These are phyloP conservation scores for Arvicanthis niloticus DNA, from an alignment of 2,113 vertebrate genomes.

Conservation along the genomic window DNA sequence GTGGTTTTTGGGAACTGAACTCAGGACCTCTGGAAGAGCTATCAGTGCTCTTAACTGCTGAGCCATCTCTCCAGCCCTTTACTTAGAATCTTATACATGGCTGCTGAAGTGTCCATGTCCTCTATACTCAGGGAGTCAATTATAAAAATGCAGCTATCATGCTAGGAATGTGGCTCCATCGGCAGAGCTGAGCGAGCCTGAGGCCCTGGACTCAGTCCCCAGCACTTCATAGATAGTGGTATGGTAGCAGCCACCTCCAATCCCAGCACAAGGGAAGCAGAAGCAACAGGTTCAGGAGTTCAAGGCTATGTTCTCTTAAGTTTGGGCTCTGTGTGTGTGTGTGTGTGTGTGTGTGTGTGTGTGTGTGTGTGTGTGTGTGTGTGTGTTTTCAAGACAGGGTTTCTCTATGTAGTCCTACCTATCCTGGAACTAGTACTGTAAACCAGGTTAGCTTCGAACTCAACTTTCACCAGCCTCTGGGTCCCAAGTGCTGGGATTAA, in stretches of 20 bases:
- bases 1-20: no score
- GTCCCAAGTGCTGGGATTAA: not conserved
- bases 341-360: not conserved
- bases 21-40: no score
- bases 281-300: not conserved
- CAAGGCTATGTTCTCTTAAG: not conserved
- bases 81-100: not conserved
- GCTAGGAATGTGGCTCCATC: not conserved
- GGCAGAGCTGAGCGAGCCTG: not conserved
- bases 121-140: not conserved
- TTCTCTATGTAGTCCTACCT: not conserved
- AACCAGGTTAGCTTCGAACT: not conserved
- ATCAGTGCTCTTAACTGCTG: no score
- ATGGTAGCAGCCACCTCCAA: not conserved
- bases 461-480: not conserved
- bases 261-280: not conserved
- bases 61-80: not conserved
- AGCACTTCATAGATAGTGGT: no score
- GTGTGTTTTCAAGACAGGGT: not conserved
- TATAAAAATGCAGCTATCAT: not conserved
- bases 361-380: not conserved
- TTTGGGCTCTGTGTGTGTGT: not conserved
- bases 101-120: not conserved
- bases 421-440: not conserved
- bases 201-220: not conserved